Evolutionary conservation across 1,140 invertebrate genomes (phyloP), one percentile per base, ranked within the genome.

Genomic region (Epicauta chinensis): DNA sequence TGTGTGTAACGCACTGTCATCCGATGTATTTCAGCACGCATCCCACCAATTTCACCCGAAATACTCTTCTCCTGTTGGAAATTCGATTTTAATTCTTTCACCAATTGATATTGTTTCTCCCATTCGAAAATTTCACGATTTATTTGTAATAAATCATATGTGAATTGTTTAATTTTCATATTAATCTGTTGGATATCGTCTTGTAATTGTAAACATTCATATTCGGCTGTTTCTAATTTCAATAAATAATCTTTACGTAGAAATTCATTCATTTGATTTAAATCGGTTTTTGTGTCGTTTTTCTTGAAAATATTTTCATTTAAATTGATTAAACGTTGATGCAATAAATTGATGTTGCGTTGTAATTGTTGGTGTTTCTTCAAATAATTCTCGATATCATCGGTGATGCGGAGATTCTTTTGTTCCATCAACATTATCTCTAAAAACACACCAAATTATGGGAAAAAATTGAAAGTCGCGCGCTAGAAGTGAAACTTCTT

Each of bases 1-100:
- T 90, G 83, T 35, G 75, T 72, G 29, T 77, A 78, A 51, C 83
- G 71, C 2, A 81, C 76, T 77, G 86, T 78, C 89, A 91, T 91
- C 59, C 83, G 78, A 63, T 89, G 87, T 64, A 91, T 90, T 73
- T 90, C 88, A 42, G 73, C 75, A 68, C 80, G 86, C 85, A 91
- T 88, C 11, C 72, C 71, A 6, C 79, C 79, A 39, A 88, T 77
- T 66, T 88, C 86, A 1, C 83, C 82, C 14, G 69, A 75, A n/a
- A 73, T 70, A n/a, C 77, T 75, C 45, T 80, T 77, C 51, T 85
- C 83, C 34, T 79, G 73, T 50, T 81, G 79, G 4, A 86, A 76
- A 52, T 75, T 80, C 60, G 77, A 78, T 52, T 82, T 81, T 0
- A 83, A 77, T 64, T 89, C 85, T 34, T 78, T 75, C 2, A 83